These are phyloP conservation scores for Psittacula echo DNA, from an alignment of 2,797 vertebrate genomes.

Conservation along the genomic window DNA sequence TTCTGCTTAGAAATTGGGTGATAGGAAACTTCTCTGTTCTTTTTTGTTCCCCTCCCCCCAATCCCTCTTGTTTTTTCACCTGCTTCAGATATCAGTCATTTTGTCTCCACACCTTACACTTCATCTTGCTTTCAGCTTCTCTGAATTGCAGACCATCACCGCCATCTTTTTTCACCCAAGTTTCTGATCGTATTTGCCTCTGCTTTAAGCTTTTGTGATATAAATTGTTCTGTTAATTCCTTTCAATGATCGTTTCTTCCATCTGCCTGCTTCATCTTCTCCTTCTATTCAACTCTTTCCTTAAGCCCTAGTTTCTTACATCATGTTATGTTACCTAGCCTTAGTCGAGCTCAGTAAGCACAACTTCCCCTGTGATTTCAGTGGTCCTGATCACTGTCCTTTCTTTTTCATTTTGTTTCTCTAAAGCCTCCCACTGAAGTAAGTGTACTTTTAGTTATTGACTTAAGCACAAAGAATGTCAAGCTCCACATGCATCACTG, in stretches of 20 bases:
- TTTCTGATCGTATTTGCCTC: neutral
- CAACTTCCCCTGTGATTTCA: neutral
- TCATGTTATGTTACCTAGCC: neutral
- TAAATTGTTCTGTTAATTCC: neutral
- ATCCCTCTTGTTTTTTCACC: neutral
- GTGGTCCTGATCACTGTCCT: neutral
- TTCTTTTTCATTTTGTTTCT: neutral
- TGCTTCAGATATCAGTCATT: neutral
- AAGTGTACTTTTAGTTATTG: neutral
- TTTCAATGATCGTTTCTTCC: neutral
- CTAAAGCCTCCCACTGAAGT: neutral
- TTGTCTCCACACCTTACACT: neutral
- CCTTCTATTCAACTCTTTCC: neutral
- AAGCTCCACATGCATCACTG: neutral
- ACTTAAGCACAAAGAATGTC: neutral
- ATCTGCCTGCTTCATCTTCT: neutral
- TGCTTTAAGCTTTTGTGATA: neutral
- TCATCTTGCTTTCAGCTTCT: neutral
- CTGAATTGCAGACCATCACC: neutral
- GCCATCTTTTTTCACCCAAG: neutral
- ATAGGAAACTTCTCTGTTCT: neutral
- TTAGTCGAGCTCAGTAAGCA: neutral
- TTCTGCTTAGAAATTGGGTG: neutral
- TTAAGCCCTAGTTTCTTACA: neutral
- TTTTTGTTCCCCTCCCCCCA: fast-evolving